Conservation (phyloP, 1,140 invertebrate genomes). For the Drosophila arawakana region DNA sequence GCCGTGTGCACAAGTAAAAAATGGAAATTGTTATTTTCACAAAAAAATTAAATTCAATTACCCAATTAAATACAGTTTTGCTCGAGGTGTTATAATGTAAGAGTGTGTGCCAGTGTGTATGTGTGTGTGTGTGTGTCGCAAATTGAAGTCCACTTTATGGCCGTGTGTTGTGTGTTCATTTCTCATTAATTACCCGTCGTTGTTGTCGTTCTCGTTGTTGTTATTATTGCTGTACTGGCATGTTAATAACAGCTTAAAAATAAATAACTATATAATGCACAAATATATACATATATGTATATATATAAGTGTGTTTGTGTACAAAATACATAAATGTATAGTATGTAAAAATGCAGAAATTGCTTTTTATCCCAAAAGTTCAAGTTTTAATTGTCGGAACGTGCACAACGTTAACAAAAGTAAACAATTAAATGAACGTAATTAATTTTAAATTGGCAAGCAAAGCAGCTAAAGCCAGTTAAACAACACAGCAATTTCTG, state of each 20-base stretch:
- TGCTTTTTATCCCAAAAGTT: constrained; percentile 67
- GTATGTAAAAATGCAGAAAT: constrained; percentile 54
- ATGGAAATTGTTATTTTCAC: constrained; percentile 66
- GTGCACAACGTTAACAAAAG: constrained; percentile 60
- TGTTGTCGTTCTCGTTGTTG: constrained; percentile 45
- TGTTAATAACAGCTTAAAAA: constrained; percentile 72
- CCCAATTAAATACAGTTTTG: constrained; percentile 70
- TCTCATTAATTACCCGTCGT: constrained; percentile 62
- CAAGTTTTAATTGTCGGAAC: constrained; percentile 60
- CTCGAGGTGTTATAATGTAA: constrained; percentile 60
- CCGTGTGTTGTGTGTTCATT: constrained; percentile 53
- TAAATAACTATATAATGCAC: constrained; percentile 62
- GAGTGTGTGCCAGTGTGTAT: constrained; percentile 4
- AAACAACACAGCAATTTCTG: constrained; percentile 33
- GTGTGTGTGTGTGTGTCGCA: constrained; percentile 29
- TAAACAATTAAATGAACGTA: constrained; percentile 71
- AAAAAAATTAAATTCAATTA: constrained; percentile 67
- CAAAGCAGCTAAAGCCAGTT: constrained; percentile 48
- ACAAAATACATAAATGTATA: constrained; percentile 21
- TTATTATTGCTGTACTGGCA: constrained; percentile 27
- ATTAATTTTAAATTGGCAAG: constrained; percentile 63
- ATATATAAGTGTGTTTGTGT: not conserved
- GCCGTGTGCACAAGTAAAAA: constrained; percentile 47
- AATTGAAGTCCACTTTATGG: constrained; percentile 72
- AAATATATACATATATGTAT: constrained; percentile 3